A percentile compares a stretch with the other conserved stretches of the same genome.
Evolutionary conservation across 2,888 invertebrate species (phyloP).

Genomic region (Ischnus inquisitorius): DNA sequence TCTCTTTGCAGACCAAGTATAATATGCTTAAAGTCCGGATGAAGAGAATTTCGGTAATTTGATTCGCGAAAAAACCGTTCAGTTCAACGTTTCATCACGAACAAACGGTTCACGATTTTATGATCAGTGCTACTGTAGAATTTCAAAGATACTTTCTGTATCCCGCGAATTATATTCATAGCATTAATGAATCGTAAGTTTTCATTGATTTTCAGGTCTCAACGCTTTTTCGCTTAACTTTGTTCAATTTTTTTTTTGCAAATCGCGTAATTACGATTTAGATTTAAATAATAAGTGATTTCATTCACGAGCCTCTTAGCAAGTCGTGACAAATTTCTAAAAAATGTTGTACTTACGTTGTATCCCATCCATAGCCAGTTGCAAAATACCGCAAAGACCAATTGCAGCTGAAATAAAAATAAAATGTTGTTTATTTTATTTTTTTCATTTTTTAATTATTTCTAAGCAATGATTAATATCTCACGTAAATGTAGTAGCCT

Average conservation of each 20-base stretch:
- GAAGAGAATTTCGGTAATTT: too few species aligned
- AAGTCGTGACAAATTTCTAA: not conserved
- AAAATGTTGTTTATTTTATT: not conserved
- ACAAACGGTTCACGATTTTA: too few species aligned
- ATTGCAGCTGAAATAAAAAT: constrained; percentile 89
- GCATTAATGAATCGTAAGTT: too few species aligned
- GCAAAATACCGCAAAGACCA: constrained; percentile 91
- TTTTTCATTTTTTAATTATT: not conserved
- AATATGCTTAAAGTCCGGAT: too few species aligned
- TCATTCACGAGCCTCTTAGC: not conserved
- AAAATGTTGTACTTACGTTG: constrained; percentile 89
- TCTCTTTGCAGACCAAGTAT: too few species aligned
- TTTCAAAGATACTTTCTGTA: too few species aligned
- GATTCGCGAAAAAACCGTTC: too few species aligned
- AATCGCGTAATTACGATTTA: not conserved
- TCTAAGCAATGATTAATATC: constrained; percentile 82
- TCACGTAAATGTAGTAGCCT: constrained; percentile 96
- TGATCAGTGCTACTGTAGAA: too few species aligned
- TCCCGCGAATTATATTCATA: too few species aligned
- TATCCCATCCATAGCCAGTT: constrained; percentile 94
- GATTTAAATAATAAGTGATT: not conserved
- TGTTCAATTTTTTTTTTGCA: not conserved
- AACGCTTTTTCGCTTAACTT: too few species aligned
- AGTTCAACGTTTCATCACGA: too few species aligned
- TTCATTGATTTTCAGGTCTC: too few species aligned